A percentile compares a stretch with the other conserved stretches of the same genome.
Conservation (phyloP, 1,140 invertebrate genomes). For the Scaptodrosophila lebanonensis region DNA sequence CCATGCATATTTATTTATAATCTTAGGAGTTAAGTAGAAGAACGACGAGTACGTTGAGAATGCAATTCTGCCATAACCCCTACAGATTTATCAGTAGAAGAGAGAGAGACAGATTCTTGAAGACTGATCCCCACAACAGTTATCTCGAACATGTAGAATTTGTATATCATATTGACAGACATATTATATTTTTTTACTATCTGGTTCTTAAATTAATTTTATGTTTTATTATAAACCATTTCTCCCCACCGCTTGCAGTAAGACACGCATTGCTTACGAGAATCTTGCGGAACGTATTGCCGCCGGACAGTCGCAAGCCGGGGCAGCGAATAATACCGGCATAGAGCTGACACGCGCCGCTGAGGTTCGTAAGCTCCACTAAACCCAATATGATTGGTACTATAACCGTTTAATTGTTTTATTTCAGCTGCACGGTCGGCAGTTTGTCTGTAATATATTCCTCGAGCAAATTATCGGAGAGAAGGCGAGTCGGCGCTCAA, state of each 20-base stretch:
- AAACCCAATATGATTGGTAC: neutral
- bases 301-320: constrained; percentile 81
- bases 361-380: constrained; percentile 78
- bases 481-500: constrained; percentile 70
- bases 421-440: constrained; percentile 83
- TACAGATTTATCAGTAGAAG: too few species aligned
- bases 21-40: too few species aligned
- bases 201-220: too few species aligned
- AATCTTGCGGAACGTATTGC: constrained; percentile 83
- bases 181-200: too few species aligned
- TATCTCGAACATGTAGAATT: too few species aligned
- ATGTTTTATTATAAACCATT: too few species aligned
- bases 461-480: constrained; percentile 78
- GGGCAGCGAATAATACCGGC: constrained; percentile 91
- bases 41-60: too few species aligned
- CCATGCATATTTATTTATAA: too few species aligned
- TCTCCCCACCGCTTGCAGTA: constrained; percentile 78
- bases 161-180: too few species aligned
- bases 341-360: constrained; percentile 87
- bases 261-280: constrained; percentile 82
- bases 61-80: too few species aligned
- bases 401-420: neutral
- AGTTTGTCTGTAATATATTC: constrained; percentile 83
- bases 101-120: too few species aligned
- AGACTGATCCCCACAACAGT: too few species aligned